Evolutionary conservation across 2,888 invertebrate species (phyloP), one percentile per base, ranked within the genome.

Genomic region (Celastrina argiolus): DNA sequence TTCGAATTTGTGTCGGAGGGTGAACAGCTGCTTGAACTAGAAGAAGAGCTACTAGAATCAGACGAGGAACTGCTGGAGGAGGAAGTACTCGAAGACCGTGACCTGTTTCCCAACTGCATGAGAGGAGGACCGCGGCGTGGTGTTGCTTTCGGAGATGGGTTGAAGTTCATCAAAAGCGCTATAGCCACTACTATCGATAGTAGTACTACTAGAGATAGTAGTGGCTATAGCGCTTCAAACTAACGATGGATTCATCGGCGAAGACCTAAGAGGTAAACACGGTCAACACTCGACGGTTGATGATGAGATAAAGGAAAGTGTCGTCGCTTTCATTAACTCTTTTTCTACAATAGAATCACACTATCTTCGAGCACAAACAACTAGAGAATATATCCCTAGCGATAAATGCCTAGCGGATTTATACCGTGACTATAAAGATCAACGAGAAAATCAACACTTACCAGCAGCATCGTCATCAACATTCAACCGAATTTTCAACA

Each of bases 401-500:
- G 74, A 72, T 14, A 74, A 71, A 69, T 72, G 67, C 58, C 56
- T 74, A 41, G 72, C 72, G 31, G 75, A 74, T 64, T 45, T 75
- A 26, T 72, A 74, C 42, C 64, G 70, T 26, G 73, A 74, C 66
- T 73, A 72, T 61, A 71, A 70, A 71, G 31, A 58, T 28, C 26
- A 65, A 22, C 68, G 70, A n/a, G 66, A 69, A 67, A 36, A 51
- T n/a, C 26, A 71, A 36, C 36, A 65, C 26, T 64, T 71, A 68
- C 56, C 66, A 12, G 22, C 56, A 67, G 70, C 72, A 14, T 39
- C 69, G 4, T 22, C 36, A 41, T 68, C 71, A 31, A 73, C 74
- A 42, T 74, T 74, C 51, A 68, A 67, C 26, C 63, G 74, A 5
- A 76, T 74, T 63, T 75, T 76, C 41, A 73, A 74, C 63, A 59